phyloP scores from a whole-genome alignment of 2,888 invertebrate genomes.

The Xanthia togata region DNA sequence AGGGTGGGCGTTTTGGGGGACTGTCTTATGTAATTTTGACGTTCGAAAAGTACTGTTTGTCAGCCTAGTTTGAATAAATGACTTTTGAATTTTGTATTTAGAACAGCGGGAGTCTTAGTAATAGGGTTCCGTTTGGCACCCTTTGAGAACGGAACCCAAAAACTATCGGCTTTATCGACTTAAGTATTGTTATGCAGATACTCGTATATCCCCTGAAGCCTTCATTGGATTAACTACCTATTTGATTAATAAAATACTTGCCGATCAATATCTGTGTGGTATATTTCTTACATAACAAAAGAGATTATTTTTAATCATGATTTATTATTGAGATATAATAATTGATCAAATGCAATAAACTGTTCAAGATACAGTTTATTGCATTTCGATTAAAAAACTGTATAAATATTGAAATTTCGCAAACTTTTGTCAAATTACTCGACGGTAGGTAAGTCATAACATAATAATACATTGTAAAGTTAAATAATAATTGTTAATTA shows the following conservation, averaged over 20 bases:
- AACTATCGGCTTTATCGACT: background rate
- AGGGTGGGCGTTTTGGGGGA: too few relatives aligned
- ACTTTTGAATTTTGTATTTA: too few relatives aligned
- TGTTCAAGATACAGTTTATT: slow-evolving; percentile 64
- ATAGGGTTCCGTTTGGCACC: too few relatives aligned
- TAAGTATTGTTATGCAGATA: background rate
- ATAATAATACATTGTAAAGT: background rate
- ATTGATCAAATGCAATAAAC: slow-evolving; percentile 60
- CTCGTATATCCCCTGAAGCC: slow-evolving; percentile 6
- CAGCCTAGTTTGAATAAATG: too few relatives aligned
- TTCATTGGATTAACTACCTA: slow-evolving; percentile 23
- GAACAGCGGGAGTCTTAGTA: too few relatives aligned
- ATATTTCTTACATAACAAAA: slow-evolving; percentile 12
- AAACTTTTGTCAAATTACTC: slow-evolving; percentile 38
- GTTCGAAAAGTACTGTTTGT: too few relatives aligned
- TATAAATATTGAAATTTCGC: slow-evolving; percentile 59
- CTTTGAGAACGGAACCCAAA: too few relatives aligned
- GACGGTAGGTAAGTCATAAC: slow-evolving; percentile 59
- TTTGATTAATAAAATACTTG: background rate
- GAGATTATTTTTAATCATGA: slow-evolving; percentile 49
- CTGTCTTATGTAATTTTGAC: too few relatives aligned
- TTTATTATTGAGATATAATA: slow-evolving; percentile 55
- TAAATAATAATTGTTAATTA: background rate
- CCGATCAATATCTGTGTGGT: background rate
- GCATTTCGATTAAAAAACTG: slow-evolving; percentile 50